phyloP scores from a whole-genome alignment of 2,888 invertebrate genomes.

The Ptilodon capucinus region DNA sequence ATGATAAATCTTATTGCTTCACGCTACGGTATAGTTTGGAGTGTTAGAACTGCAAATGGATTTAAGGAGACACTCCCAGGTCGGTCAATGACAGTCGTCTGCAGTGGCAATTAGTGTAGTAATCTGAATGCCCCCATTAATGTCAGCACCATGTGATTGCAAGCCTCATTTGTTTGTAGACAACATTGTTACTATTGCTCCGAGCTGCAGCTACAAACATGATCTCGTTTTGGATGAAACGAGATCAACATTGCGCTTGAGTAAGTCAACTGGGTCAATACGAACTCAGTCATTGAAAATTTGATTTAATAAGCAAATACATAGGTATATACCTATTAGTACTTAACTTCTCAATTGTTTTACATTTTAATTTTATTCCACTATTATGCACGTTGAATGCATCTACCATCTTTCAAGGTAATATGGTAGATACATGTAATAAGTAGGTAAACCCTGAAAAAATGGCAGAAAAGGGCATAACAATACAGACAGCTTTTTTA shows the following conservation, averaged over 20 bases:
- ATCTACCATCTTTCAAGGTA: too few species aligned
- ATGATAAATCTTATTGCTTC: constrained; percentile 11
- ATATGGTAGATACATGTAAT: too few species aligned
- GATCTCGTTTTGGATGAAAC: constrained; percentile 52
- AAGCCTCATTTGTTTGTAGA: constrained; percentile 42
- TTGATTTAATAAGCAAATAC: background rate
- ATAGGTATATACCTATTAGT: too few species aligned
- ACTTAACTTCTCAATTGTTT: too few species aligned
- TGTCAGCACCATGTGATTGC: constrained; percentile 48
- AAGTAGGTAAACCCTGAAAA: background rate
- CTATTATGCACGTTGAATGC: too few species aligned
- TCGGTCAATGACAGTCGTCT: constrained; percentile 68
- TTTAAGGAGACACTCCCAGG: constrained; percentile 36
- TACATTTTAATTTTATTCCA: too few species aligned
- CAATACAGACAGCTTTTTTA: too few species aligned
- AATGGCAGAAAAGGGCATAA: too few species aligned
- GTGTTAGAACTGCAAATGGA: constrained; percentile 11
- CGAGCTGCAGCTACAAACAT: constrained; percentile 28
- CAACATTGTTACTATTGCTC: constrained; percentile 34
- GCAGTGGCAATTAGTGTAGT: constrained; percentile 61
- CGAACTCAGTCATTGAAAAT: constrained; percentile 21
- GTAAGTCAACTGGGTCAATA: constrained; percentile 46
- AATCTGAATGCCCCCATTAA: constrained; percentile 51
- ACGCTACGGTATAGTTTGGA: constrained; percentile 18
- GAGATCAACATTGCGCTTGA: constrained; percentile 45